Evolutionary conservation across 2,797 vertebrate species (phyloP), one percentile per base, ranked within the genome.

Genomic region (Labeo calbasu): DNA sequence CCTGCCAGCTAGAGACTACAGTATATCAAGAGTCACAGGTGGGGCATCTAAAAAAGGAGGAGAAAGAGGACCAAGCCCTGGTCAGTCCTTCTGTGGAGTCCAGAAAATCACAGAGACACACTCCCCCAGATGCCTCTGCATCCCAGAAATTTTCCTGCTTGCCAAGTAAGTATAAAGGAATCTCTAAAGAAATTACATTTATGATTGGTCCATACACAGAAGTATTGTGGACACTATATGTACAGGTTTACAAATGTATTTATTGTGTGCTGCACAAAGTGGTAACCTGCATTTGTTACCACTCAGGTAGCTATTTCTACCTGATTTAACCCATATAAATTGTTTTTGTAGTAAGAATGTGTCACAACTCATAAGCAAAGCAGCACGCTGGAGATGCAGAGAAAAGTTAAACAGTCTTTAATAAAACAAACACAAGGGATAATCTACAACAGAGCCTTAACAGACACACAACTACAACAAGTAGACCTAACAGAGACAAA

Each of bases 11-110:
- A 81, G 93, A 95, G 70, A 92, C 90, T 17, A 85, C 92, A 83
- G 92, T 93, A 85, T 91, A 88, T 0, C 90, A 94, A 88, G 93
- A 94, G 87, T 91, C 88, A 63, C 86, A 90, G 84, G 93, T 86
- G 55, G 92, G 91, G 66, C 89, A 90, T 5, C 85, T 90, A 19
- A 53, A 32, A 73, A 32, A 51, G 28, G 81, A 91, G 81, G 92
- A 94, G 46, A 93, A 94, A 10, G 61, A 83, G 21, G 92, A 93
- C 81, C 93, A 87, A n/a, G 11, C 55, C 9, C 53, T 57, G 6
- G 55, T 81, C 17, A 40, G 77, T 15, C 51, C 25, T 75, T 55
- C 72, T 50, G 2, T 50, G 8, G 66, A 53, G 50, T 48, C 43
- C 50, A 77, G 50, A 21, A 55, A 46, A 59, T 28, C 15, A 55